Percentiles rank a stretch among this genome's conserved stretches.
Conservation (phyloP, 2,888 invertebrate species). For the Anorthoa munda region DNA sequence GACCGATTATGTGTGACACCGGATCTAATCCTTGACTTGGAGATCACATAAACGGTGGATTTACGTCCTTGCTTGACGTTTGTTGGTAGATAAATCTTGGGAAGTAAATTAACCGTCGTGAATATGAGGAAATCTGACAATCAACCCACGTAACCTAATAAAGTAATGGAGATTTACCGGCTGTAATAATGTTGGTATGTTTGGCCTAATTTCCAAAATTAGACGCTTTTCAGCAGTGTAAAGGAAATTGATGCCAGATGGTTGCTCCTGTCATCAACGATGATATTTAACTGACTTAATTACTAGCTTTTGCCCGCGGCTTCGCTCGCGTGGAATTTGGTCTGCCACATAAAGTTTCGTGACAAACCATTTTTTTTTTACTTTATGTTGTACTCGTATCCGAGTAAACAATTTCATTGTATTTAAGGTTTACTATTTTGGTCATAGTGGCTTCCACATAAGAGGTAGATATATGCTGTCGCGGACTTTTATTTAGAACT, state of each 20-base stretch:
- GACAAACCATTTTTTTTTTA: too few species aligned
- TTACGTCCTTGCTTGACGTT: constrained; percentile 30
- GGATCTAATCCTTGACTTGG: constrained; percentile 45
- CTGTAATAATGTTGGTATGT: background rate
- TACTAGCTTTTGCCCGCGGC: too few species aligned
- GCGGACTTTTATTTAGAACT: too few species aligned
- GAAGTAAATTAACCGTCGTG: background rate
- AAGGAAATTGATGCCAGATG: constrained; percentile 25
- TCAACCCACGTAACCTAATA: background rate
- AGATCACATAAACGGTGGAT: constrained; percentile 29
- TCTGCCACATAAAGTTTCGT: too few species aligned
- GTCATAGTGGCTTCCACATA: too few species aligned
- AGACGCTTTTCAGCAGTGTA: background rate
- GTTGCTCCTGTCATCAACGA: background rate
- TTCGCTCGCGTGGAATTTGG: too few species aligned
- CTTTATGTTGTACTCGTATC: too few species aligned
- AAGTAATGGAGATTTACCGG: background rate
- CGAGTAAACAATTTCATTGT: too few species aligned
- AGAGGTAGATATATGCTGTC: too few species aligned
- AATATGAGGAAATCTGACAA: background rate
- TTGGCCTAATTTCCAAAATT: constrained; percentile 12
- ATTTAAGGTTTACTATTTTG: too few species aligned
- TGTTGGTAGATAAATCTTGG: constrained; percentile 15
- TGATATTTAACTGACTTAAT: background rate
- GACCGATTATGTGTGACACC: constrained; percentile 58